Percentiles rank a stretch among this genome's conserved stretches.
Evolutionary conservation across 2,888 invertebrate genomes (phyloP).

Genomic region (Abscondita cerata): DNA sequence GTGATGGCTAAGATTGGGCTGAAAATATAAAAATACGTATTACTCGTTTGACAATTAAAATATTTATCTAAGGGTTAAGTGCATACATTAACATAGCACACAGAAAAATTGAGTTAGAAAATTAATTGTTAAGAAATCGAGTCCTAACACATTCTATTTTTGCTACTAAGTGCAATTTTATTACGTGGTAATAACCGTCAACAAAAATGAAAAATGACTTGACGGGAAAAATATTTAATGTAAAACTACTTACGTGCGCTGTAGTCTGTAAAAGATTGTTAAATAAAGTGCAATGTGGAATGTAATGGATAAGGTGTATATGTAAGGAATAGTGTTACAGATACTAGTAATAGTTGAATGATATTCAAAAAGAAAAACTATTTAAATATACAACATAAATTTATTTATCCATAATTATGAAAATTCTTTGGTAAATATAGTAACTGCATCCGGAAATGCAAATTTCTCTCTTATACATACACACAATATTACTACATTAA

Average conservation of each 20-base stretch:
- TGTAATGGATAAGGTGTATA: constrained; percentile 30
- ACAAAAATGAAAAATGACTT: constrained; percentile 17
- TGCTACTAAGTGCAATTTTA: constrained; percentile 22
- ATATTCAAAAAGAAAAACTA: constrained; percentile 20
- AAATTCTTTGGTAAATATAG: constrained; percentile 32
- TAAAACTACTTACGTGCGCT: constrained; percentile 32
- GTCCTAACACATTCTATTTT: constrained; percentile 13
- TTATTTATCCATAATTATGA: constrained; percentile 23
- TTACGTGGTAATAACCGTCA: constrained; percentile 6
- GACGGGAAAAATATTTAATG: constrained; percentile 23
- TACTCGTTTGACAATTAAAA: background rate
- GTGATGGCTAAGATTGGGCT: constrained; percentile 88
- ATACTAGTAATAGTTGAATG: constrained; percentile 11
- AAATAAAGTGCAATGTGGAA: constrained; percentile 30
- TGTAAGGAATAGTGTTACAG: constrained; percentile 22
- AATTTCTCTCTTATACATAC: constrained; percentile 10
- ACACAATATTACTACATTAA: background rate
- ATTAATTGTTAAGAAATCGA: background rate
- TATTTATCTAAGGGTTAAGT: background rate
- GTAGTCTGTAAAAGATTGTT: constrained; percentile 27
- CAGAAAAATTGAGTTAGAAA: background rate
- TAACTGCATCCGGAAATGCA: constrained; percentile 22
- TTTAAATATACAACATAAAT: constrained; percentile 27
- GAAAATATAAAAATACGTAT: constrained; percentile 50
- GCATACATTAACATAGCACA: background rate